Percentiles rank a stretch among this genome's conserved stretches.
Conservation (phyloP, 92 coral and sea anemone species). For the Scolanthus callimorphus region DNA sequence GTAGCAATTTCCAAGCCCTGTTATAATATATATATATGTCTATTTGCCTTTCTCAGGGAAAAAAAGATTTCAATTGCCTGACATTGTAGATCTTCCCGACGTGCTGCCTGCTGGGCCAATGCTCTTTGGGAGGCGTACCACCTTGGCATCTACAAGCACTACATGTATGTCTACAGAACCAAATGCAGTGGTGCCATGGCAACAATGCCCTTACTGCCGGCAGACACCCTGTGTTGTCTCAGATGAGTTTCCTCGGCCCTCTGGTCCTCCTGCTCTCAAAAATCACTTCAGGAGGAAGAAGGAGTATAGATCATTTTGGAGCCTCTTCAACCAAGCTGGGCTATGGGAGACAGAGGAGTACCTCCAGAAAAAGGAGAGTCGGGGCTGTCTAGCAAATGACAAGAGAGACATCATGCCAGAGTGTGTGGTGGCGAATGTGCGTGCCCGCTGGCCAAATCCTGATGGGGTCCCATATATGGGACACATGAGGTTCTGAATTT, state of each 20-base stretch:
- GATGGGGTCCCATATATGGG: neutral
- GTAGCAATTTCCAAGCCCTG: too few species aligned
- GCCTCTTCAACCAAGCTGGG: neutral
- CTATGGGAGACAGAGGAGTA: neutral
- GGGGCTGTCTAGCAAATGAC: neutral
- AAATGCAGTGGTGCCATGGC: too few species aligned
- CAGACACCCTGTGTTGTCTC: neutral
- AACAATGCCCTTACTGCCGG: too few species aligned
- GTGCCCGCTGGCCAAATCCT: neutral
- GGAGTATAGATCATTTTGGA: neutral
- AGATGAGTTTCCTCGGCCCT: neutral
- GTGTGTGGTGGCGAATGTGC: neutral
- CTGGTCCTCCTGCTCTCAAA: neutral
- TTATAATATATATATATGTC: too few species aligned
- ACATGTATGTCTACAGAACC: too few species aligned
- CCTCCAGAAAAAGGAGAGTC: neutral
- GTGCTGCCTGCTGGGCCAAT: too few species aligned
- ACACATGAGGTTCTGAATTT: neutral
- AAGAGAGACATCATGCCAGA: neutral
- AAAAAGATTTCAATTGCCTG: too few species aligned
- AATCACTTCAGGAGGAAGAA: neutral
- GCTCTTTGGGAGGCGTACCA: too few species aligned
- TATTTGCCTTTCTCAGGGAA: too few species aligned
- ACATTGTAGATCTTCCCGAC: too few species aligned
- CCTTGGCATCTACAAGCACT: too few species aligned